Base-by-base conservation (phyloP, 1,140 invertebrate species). In the Idris sp. region DNA sequence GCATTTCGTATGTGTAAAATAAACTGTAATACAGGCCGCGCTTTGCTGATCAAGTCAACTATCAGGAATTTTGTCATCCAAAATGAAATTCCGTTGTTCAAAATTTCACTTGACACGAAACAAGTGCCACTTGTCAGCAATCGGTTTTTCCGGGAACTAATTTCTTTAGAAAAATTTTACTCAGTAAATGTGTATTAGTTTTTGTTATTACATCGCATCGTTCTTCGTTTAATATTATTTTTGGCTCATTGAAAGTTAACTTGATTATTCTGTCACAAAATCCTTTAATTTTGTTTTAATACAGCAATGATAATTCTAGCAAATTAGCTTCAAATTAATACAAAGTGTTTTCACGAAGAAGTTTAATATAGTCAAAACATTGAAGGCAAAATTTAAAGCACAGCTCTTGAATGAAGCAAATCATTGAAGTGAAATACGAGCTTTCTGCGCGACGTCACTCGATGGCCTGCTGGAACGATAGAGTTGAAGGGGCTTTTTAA, bases 31-130 rank as follows among this genome's bases (percentile, higher is more conserved):
- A 54, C 67, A 31, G 53, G 46, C n/a, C 58, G 30, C 51, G 11
- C 48, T 41, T 61, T 49, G 35, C 22, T 67, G 36, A 69, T 69
- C 69, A 64, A 31, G 58, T 69, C 64, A 69, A 64, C 56, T 51
- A 43, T 30, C 41, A 46, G 28, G 44, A 43, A 69, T 59, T 69
- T 75, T 18, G 33, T 41, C 36, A 69, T 64, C 40, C 62, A 74
- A 74, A 74, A 68, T 73, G 69, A 59, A 73, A 73, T 73, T 73
- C 49, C 53, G 58, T 73, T 73, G 69, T 73, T 73, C 58, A 59
- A 53, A 73, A 73, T 58, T 64, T 51, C 28, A 73, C 59, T 64
- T 65, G 51, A 73, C 51, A 33, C 58, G 44, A 73, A 30, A 15
- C 44, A 73, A 73, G 51, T 59, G 40, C 44, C 18, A 64, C 35